These are phyloP conservation scores for Crenichthys baileyi DNA, from an alignment of 2,797 vertebrate genomes.

Conservation along the genomic window DNA sequence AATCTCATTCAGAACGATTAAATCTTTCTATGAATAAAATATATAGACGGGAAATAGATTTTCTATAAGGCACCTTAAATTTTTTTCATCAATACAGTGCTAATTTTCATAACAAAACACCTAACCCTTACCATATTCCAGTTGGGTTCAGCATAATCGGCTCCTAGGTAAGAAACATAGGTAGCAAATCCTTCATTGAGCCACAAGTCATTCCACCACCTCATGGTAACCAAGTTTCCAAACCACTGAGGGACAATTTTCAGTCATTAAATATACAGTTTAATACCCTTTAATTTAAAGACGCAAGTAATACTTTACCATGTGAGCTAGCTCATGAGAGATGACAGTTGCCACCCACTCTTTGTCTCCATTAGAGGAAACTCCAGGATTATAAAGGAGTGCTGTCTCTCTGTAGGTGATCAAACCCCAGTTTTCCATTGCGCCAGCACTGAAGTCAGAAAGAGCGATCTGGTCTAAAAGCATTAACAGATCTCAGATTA, in stretches of 20 bases:
- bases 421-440: conserved; percentile 98
- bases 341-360: conserved; percentile 87
- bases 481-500: background rate
- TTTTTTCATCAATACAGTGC: background rate
- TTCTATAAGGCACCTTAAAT: background rate
- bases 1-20: conserved; percentile 84
- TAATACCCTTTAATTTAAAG: background rate
- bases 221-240: conserved; percentile 91
- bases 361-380: conserved; percentile 88
- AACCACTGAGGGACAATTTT: conserved; percentile 88
- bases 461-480: conserved; percentile 89
- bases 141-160: conserved; percentile 63
- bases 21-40: conserved; percentile 80
- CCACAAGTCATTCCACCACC: conserved; percentile 97
- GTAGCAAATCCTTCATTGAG: conserved; percentile 95
- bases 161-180: conserved; percentile 91
- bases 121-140: conserved; percentile 86
- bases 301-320: conserved; percentile 76
- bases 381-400: conserved; percentile 74
- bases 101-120: background rate
- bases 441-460: conserved; percentile 89
- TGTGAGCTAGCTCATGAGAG: conserved; percentile 92
- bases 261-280: conserved; percentile 5
- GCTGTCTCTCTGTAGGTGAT: conserved; percentile 92
- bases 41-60: background rate